Evolutionary conservation across 2,888 invertebrate species (phyloP), one percentile per base, ranked within the genome.

Genomic region (Tuberolachnus salignus): DNA sequence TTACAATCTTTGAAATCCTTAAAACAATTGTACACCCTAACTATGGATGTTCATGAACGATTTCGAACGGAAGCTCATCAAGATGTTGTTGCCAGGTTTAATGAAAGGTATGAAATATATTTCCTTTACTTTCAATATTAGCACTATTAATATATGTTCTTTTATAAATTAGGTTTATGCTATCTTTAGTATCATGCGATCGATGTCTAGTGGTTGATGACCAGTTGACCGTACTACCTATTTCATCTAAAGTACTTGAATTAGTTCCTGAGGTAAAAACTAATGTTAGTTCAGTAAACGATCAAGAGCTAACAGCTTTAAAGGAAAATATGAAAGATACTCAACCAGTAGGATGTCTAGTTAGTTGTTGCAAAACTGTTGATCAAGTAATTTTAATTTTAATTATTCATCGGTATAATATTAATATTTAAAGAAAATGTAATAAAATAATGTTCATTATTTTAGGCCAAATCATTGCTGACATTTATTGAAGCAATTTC

Each of bases 11-110:
- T 99, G 84, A 89, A 90, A 80, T 98, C 98, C 0, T 87, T 99
- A 34, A 92, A 95, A 84, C 98, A 99, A 85, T 88, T 99, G 4
- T 98, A 94, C 85, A 94, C 98, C 0, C 92, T 99, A 89, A 92
- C 92, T 82, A 99, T 99, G 99, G 99, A 99, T 88, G 97, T 99
- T 1, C 99, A 99, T 88, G 91, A 94, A 82, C 89, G 95, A 86
- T 97, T 94, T 85, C 90, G 98, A 82, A 99, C 98, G 0, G 98
- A 98, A 87, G 93, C 97, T 0, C 94, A 98, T 85, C 91, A 93
- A 84, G 92, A 94, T 84, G 90, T 99, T 19, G 92, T 95, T 16
- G 94, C 95, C 81, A 88, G 98, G 80, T 99, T 99, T 86, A 99
- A 99, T 86, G 98, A 99, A 86, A 89, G 98, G 87, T 88, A 16